These are phyloP conservation scores for Montipora cactus DNA, from an alignment of 64 coral and sea anemone genomes.

Conservation along the genomic window DNA sequence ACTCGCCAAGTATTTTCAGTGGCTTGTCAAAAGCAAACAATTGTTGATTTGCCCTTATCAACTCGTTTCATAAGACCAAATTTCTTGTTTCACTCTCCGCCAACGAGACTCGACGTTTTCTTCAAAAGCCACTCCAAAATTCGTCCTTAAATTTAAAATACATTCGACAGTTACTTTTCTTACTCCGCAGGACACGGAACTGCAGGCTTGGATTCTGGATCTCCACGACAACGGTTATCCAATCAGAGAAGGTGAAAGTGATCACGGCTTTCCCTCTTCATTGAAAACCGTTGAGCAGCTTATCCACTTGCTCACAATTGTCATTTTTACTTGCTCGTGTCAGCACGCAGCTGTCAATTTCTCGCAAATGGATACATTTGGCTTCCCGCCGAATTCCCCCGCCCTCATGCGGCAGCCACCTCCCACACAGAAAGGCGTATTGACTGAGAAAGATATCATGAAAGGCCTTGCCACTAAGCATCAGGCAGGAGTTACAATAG, in stretches of 20 bases:
- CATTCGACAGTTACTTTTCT: no score
- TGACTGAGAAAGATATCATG: conserved; percentile 80
- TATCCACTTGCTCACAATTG: conserved; percentile 63
- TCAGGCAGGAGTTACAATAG: conserved; percentile 81
- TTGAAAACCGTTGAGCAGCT: conserved; percentile 67
- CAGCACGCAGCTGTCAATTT: conserved; percentile 94
- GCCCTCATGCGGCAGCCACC: conserved; percentile 79
- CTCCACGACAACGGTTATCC: conserved; percentile 84
- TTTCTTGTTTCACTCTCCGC: no score
- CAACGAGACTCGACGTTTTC: no score
- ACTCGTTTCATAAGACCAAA: no score
- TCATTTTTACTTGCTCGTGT: conserved; percentile 84
- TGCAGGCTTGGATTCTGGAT: conserved; percentile 87
- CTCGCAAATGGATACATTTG: conserved; percentile 71
- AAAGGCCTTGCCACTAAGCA: conserved; percentile 71
- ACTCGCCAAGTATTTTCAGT: no score
- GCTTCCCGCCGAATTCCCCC: conserved; percentile 86
- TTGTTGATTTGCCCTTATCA: no score
- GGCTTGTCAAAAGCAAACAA: no score
- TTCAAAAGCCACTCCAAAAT: no score
- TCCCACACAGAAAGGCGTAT: conserved; percentile 71
- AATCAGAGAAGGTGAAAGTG: conserved; percentile 56
- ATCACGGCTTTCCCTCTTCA: conserved; percentile 66
- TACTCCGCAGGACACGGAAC: conserved; percentile 49
- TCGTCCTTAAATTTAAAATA: no score